A percentile compares a stretch with the other conserved stretches of the same genome.
phyloP scores from a whole-genome alignment of 37 sponge, comb jelly and placozoan genomes.

The Axinella damicornis region DNA sequence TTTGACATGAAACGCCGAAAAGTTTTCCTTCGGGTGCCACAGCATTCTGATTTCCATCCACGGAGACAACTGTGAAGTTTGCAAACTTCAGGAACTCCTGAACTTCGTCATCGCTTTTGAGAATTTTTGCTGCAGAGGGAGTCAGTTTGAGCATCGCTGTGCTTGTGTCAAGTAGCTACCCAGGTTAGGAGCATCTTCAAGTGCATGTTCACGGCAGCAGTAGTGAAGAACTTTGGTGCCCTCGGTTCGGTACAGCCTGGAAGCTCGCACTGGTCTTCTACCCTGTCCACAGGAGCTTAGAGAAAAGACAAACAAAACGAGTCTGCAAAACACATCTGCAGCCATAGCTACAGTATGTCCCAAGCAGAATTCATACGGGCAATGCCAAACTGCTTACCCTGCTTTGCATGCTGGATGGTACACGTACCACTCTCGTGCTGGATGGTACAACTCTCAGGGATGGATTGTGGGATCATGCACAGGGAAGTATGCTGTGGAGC shows the following conservation, averaged over 20 bases:
- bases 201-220: constrained; percentile 72
- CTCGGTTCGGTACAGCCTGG: constrained; percentile 64
- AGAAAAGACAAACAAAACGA: neutral
- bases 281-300: constrained; percentile 2
- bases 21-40: constrained; percentile 68
- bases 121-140: constrained; percentile 29
- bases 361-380: constrained; percentile 30
- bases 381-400: constrained; percentile 55
- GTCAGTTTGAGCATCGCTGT: too few relatives aligned
- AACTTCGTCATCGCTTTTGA: constrained; percentile 51
- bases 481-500: neutral
- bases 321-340: too few relatives aligned
- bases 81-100: constrained; percentile 70
- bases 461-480: constrained; percentile 73
- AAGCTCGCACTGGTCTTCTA: constrained; percentile 71
- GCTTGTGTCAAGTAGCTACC: too few relatives aligned
- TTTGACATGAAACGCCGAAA: constrained; percentile 57
- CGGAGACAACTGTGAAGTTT: constrained; percentile 43
- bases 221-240: constrained; percentile 54
- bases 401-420: constrained; percentile 66
- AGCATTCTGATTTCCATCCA: constrained; percentile 78
- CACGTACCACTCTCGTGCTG: constrained; percentile 79
- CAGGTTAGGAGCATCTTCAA: constrained; percentile 57
- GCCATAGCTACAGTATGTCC: too few relatives aligned
- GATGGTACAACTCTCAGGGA: constrained; percentile 16